These are phyloP conservation scores for Scaptomyza hsui DNA, from an alignment of 1,140 invertebrate genomes.

Conservation along the genomic window DNA sequence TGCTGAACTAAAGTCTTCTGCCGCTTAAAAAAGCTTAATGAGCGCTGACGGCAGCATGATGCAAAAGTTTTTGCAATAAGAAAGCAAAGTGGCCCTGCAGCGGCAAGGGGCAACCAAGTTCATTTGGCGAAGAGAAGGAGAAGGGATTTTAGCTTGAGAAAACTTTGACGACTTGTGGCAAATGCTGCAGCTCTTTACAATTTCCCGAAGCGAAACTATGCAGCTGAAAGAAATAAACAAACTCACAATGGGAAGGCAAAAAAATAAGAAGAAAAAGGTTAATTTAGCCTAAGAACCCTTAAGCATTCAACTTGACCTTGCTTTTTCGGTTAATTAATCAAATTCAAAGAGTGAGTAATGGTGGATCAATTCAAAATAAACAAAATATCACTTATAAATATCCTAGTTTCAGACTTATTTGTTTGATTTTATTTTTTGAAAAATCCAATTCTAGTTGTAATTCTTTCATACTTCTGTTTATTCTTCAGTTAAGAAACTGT, in stretches of 20 bases:
- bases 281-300: background rate
- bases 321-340: no score
- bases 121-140: no score
- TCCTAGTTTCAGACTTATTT: no score
- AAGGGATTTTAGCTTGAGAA: background rate
- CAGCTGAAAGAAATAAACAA: background rate
- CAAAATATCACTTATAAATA: no score
- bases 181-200: slow-evolving; percentile 15
- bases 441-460: no score
- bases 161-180: slow-evolving; percentile 27
- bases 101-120: background rate
- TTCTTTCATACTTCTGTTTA: background rate
- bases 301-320: background rate
- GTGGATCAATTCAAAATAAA: no score
- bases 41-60: slow-evolving; percentile 45
- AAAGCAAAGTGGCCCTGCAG: background rate
- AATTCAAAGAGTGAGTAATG: no score
- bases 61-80: slow-evolving; percentile 34
- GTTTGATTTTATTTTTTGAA: no score
- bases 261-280: background rate
- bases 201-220: slow-evolving; percentile 8
- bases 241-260: background rate
- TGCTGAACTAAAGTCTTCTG: background rate
- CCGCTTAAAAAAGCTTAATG: slow-evolving; percentile 49
- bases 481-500: background rate